Base-by-base conservation (phyloP, 2,888 invertebrate species). In the Xestia c-nigrum region DNA sequence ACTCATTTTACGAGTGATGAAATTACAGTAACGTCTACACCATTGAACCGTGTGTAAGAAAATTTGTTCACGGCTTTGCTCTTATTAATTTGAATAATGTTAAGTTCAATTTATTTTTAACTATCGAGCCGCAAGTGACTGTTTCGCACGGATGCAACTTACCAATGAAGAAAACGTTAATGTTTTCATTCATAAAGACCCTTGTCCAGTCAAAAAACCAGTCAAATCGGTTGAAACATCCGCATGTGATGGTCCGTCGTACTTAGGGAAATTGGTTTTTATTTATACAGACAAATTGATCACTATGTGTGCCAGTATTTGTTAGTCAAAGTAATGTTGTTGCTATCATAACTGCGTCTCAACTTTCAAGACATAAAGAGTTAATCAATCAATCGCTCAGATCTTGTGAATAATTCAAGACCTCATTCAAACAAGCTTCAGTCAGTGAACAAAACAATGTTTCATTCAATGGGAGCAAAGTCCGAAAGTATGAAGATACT, bases 1-100 rank as follows among this genome's bases (percentile, higher is more conserved):
- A 99, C 99, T 1, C 94, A 99, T 72, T 97, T 98, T 43, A 97
- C 99, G 52, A 99, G 99, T 1, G 99, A 99, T 3, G 99, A 99
- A 94, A 96, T 99, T 65, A 67, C 47, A 72, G 78, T 67, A 57
- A 67, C 40, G 14, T 68, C 31, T 40, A 43, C 24, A 52, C 59
- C 24, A 72, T 70, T 43, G 14, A 52, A 80, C 7, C 38, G 31
- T 47, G 47, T 46, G 10, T 67, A 75, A 14, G 19, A 47, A 80
- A 65, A 57, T 46, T 7, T 9, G 21, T 61, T 61, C 61, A 61
- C 19, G 7, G 7, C 12, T 14, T 57, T 50, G 10, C 61, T 63
- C 24, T 6, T 4, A 47, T 14, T 47, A 19, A 14, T 16, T 74
- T 24, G 21, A 31, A 19, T 43, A 31, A 9, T 38, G 0, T 21